phyloP scores from a whole-genome alignment of 2,888 invertebrate genomes.

The Morpho deidamia region DNA sequence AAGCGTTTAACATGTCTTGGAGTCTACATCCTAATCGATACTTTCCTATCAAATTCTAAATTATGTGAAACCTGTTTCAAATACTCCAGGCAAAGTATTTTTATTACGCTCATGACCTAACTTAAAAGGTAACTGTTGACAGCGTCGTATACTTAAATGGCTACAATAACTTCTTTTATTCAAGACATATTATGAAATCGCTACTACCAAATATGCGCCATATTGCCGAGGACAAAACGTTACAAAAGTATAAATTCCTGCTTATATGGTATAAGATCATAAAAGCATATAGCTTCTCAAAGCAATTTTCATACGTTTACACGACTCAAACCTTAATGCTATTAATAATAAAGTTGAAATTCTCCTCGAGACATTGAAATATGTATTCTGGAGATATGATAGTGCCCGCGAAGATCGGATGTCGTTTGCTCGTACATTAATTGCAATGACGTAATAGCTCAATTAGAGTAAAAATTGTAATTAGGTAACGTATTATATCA shows the following conservation, averaged over 20 bases:
- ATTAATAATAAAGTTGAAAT: background rate
- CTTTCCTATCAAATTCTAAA: no score
- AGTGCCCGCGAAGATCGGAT: constrained; percentile 2
- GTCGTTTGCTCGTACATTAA: constrained; percentile 1
- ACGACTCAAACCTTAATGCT: background rate
- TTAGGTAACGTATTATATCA: constrained; percentile 11
- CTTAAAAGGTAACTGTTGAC: background rate
- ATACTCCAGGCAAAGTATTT: no score
- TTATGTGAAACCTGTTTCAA: no score
- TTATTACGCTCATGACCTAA: no score
- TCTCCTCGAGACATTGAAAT: no score
- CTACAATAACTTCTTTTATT: background rate
- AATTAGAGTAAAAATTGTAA: constrained; percentile 10
- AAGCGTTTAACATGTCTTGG: no score
- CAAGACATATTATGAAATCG: background rate
- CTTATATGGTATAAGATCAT: constrained; percentile 4
- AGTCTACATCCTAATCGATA: no score
- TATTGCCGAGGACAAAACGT: no score
- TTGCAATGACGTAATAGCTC: constrained; percentile 16
- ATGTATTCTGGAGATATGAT: background rate
- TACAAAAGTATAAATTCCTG: background rate
- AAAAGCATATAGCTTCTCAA: background rate
- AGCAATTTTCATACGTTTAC: background rate
- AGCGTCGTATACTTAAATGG: background rate
- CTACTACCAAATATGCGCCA: no score